Percentiles rank a stretch among this genome's conserved stretches.
Conservation (phyloP, 2,888 invertebrate species). For the Sminthurinus aureus region DNA sequence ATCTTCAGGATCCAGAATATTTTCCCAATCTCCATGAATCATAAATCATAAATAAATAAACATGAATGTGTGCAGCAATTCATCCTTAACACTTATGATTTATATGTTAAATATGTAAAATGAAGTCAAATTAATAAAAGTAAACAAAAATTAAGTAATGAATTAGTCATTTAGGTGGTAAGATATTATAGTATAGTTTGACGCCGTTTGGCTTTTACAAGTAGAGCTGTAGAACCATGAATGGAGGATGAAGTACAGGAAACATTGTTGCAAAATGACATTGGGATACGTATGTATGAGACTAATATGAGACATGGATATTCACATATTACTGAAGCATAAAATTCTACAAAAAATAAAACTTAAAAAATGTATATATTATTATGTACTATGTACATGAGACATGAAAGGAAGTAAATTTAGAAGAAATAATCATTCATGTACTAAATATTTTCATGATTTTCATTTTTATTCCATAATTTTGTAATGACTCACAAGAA, state of each 20-base stretch:
- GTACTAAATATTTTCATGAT: slow-evolving; percentile 78
- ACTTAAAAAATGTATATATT: background rate
- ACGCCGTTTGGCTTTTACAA: background rate
- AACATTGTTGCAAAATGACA: background rate
- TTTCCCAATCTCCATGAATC: too few species aligned
- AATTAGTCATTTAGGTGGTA: background rate
- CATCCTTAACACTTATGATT: background rate
- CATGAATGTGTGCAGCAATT: background rate
- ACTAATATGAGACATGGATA: background rate
- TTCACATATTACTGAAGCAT: background rate
- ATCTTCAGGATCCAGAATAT: too few species aligned
- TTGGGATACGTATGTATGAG: background rate
- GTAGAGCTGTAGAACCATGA: background rate
- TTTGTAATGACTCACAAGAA: too few species aligned
- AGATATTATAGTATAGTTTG: too few species aligned
- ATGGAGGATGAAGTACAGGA: background rate
- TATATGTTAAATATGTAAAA: background rate
- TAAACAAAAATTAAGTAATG: background rate
- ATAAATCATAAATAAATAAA: background rate
- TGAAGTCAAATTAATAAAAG: background rate
- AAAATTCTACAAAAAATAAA: background rate
- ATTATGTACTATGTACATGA: too few species aligned
- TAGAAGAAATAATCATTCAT: slow-evolving; percentile 64
- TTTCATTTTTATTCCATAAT: slow-evolving; percentile 67
- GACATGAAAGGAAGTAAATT: background rate